These are phyloP conservation scores for Auanema freiburgensis DNA, from an alignment of 2,888 invertebrate species.

Conservation along the genomic window DNA sequence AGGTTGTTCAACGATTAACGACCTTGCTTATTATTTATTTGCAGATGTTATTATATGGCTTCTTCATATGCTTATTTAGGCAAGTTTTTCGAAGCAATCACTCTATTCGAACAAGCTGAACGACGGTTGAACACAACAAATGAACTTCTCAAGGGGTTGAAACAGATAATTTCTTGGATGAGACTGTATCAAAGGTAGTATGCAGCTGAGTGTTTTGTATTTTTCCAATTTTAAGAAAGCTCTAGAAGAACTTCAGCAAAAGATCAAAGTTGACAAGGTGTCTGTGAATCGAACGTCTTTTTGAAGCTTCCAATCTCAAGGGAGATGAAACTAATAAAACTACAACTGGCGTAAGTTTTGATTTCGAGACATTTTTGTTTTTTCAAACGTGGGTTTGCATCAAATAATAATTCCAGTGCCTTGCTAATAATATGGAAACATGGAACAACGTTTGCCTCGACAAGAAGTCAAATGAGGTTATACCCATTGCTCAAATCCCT, in stretches of 20 bases:
- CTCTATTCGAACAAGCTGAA: slow-evolving; percentile 37
- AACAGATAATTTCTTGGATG: slow-evolving; percentile 31
- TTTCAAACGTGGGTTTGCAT: too few species aligned
- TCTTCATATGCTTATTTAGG: slow-evolving; percentile 39
- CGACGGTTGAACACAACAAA: background rate
- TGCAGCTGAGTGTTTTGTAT: background rate
- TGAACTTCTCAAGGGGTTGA: slow-evolving; percentile 22
- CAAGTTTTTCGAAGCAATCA: slow-evolving; percentile 36
- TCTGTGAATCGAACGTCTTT: slow-evolving; percentile 17
- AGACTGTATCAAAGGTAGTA: slow-evolving; percentile 8
- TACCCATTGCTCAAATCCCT: slow-evolving; percentile 71
- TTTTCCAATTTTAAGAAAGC: slow-evolving; percentile 12
- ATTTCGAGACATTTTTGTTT: too few species aligned
- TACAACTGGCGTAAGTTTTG: too few species aligned
- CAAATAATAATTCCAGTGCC: background rate
- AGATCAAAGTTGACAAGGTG: slow-evolving; percentile 27
- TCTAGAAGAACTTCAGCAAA: slow-evolving; percentile 19
- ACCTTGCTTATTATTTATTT: too few species aligned
- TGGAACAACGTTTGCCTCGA: background rate
- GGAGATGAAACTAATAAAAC: background rate
- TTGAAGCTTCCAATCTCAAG: slow-evolving; percentile 7
- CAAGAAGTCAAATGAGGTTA: slow-evolving; percentile 9
- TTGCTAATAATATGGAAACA: background rate
- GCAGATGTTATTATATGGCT: slow-evolving; percentile 51
- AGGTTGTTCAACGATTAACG: slow-evolving; percentile 18